A percentile compares a stretch with the other conserved stretches of the same genome.
These are phyloP conservation scores for Margaritifera margaritifera DNA, from an alignment of 2,888 invertebrate species.

Conservation along the genomic window DNA sequence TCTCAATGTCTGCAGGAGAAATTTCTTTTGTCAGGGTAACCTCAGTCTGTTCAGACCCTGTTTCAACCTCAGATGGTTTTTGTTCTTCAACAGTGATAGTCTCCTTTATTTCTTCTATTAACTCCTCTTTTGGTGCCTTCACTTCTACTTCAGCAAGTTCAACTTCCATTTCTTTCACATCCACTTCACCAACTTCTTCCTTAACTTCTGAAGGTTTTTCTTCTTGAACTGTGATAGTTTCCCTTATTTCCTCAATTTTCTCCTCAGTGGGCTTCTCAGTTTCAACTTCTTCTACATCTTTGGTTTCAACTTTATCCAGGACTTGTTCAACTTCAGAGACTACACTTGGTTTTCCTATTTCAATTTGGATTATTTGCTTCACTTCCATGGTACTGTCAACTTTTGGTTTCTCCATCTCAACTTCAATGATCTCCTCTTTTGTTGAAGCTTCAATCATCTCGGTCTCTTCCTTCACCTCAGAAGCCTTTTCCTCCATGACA, in stretches of 20 bases:
- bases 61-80: background rate
- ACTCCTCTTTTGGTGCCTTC: conserved; percentile 33
- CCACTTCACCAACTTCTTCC: conserved; percentile 24
- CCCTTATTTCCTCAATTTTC: conserved; percentile 26
- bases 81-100: conserved; percentile 2
- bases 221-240: conserved; percentile 30
- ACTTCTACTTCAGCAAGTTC: conserved; percentile 27
- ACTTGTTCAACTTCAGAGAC: conserved; percentile 6
- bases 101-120: conserved; percentile 29
- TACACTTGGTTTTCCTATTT: conserved; percentile 11
- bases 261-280: conserved; percentile 40
- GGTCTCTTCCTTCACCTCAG: conserved; percentile 19
- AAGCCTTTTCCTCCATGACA: conserved; percentile 8
- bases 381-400: conserved; percentile 19
- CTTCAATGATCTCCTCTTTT: conserved; percentile 29
- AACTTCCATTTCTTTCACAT: conserved; percentile 24
- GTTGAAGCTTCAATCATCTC: conserved; percentile 30
- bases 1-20: conserved; percentile 26
- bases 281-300: conserved; percentile 10
- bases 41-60: background rate
- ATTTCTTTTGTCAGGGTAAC: conserved; percentile 9
- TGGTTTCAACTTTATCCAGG: conserved; percentile 2
- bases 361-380: conserved; percentile 2
- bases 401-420: conserved; percentile 30
- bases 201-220: conserved; percentile 28